A percentile compares a stretch with the other conserved stretches of the same genome.
Evolutionary conservation across 1,140 invertebrate genomes (phyloP).

Genomic region (Lepidostoma basale): DNA sequence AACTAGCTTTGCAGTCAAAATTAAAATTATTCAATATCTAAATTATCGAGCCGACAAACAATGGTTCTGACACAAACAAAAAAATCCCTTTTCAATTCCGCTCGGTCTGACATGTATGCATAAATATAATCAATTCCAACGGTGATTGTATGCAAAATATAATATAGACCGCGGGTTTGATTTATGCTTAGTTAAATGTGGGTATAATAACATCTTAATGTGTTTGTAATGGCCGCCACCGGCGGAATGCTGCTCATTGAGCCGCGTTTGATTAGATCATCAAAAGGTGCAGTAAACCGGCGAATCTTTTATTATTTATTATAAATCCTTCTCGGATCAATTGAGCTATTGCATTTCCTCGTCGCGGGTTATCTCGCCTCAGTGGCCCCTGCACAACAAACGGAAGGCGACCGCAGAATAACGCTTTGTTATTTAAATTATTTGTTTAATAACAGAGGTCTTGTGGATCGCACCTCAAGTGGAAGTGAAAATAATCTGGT

Average conservation of each 20-base stretch:
- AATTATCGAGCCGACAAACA: too few species aligned
- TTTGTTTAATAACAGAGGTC: conserved; percentile 15
- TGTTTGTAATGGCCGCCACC: conserved; percentile 31
- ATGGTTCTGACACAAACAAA: too few species aligned
- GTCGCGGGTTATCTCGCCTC: neutral
- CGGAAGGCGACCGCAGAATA: conserved; percentile 17
- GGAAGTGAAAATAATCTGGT: conserved; percentile 14
- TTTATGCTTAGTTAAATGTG: neutral
- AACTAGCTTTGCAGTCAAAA: too few species aligned
- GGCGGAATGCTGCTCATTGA: neutral
- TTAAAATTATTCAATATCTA: too few species aligned
- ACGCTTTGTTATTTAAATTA: conserved; percentile 28
- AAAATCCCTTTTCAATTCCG: too few species aligned
- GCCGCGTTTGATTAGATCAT: conserved; percentile 10
- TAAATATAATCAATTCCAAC: neutral
- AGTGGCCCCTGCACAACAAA: neutral
- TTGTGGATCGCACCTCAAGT: neutral
- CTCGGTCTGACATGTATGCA: neutral
- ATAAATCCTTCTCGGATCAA: conserved; percentile 36
- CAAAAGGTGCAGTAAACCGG: conserved; percentile 30
- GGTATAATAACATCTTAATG: conserved; percentile 19
- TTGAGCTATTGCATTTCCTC: conserved; percentile 6
- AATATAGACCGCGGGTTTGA: neutral
- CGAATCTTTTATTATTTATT: conserved; percentile 7
- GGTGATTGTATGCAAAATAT: conserved; percentile 39